Evolutionary conservation across 2,888 invertebrate species (phyloP), one percentile per base, ranked within the genome.

Genomic region (Acanthosepion esculentum): DNA sequence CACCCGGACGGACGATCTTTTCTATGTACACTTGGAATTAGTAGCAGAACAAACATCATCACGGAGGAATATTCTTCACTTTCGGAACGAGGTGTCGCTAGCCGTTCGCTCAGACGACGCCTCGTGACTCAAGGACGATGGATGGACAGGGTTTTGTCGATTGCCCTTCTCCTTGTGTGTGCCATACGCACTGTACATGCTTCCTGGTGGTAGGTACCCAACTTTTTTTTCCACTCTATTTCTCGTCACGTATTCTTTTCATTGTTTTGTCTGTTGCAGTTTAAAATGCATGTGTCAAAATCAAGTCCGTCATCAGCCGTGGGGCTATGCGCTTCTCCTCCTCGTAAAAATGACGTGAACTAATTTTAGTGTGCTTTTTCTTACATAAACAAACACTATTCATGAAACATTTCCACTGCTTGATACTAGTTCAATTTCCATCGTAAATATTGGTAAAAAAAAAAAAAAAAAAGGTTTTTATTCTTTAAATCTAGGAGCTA

Each of bases 21-120:
- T 78, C 78, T n/a, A 78, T 78, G 78, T 78, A 78, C 78, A 78
- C 78, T 78, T 78, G 78, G 78, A 78, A 78, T 78, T 78, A 78
- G 78, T 78, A 78, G 78, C 78, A 78, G 78, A 78, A 78, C 12
- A 78, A 78, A 78, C 78, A 18, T 78, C 78, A 78, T n/a, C 78
- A 78, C 78, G 78, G 78, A 78, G 78, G 78, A 78, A 78, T 78
- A 78, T 78, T n/a, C 78, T 78, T 78, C 78, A 78, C 78, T 78
- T 78, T 78, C 78, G 78, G 78, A 78, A 78, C 78, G 78, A 78
- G 78, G 78, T 78, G 78, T 78, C 78, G 78, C 78, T 78, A 78
- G n/a, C 78, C 78, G 78, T n/a, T 78, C n/a, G 78, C 15, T n/a
- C n/a, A 78, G 78, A n/a, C 78, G 78, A 78, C 78, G 78, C 78